Evolutionary conservation across 2,888 invertebrate species (phyloP).

Genomic region (Mesorhabditis sp.): DNA sequence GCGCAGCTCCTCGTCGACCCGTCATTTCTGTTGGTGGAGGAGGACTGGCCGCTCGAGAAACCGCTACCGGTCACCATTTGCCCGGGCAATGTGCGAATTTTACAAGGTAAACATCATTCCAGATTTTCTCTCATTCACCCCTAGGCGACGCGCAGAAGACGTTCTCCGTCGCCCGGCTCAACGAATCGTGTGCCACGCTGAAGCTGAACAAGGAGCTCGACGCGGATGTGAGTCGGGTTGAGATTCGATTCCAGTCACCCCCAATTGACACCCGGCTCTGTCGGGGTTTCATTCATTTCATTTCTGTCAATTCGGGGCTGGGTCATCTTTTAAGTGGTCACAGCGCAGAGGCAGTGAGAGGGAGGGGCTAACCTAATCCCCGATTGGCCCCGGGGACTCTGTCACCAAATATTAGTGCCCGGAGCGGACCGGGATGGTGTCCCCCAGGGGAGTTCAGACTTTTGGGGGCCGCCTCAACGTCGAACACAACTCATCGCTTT

Average conservation of each 20-base stretch:
- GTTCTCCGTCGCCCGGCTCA: constrained; percentile 36
- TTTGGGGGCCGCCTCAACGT: too few species aligned
- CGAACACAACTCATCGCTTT: too few species aligned
- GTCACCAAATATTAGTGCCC: too few species aligned
- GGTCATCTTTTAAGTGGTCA: too few species aligned
- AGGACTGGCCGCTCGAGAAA: constrained; percentile 45
- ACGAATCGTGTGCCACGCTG: constrained; percentile 43
- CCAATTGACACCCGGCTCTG: too few species aligned
- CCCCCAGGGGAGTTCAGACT: too few species aligned
- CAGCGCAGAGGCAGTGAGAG: too few species aligned
- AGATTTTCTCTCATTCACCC: constrained; percentile 24
- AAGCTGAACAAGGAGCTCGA: constrained; percentile 38
- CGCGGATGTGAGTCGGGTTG: constrained; percentile 44
- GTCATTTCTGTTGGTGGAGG: constrained; percentile 44
- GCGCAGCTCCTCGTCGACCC: constrained; percentile 40
- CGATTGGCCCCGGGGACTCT: too few species aligned
- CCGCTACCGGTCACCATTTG: constrained; percentile 43
- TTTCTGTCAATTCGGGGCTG: too few species aligned
- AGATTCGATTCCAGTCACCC: not conserved
- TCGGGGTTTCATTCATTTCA: too few species aligned
- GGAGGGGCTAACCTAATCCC: too few species aligned
- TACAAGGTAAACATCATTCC: constrained; percentile 10
- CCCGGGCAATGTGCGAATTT: constrained; percentile 25
- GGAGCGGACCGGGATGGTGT: too few species aligned
- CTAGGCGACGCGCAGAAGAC: constrained; percentile 30